Conservation (phyloP, 2,888 invertebrate genomes). For the Athalia rosae region DNA sequence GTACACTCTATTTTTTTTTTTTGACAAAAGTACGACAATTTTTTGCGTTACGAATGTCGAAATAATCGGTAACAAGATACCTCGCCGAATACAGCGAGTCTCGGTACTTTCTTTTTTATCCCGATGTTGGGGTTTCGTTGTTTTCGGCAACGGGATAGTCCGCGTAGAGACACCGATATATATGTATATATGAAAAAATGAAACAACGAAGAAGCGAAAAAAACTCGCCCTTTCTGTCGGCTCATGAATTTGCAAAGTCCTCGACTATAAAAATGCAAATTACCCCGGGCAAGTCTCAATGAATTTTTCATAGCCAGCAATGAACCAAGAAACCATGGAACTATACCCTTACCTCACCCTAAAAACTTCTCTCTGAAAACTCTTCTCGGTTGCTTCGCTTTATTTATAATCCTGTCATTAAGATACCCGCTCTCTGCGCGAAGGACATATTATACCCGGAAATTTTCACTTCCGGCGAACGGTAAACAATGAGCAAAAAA, state of each 20-base stretch:
- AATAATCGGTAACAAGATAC: too few relatives aligned
- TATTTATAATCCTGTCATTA: constrained; percentile 32
- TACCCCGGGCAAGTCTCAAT: constrained; percentile 39
- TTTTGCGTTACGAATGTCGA: too few relatives aligned
- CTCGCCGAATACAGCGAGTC: too few relatives aligned
- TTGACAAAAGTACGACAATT: too few relatives aligned
- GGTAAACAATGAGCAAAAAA: too few relatives aligned
- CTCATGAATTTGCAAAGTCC: constrained; percentile 45
- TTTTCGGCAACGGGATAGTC: too few relatives aligned
- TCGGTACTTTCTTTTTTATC: too few relatives aligned
- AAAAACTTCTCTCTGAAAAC: not conserved
- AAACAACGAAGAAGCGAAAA: not conserved
- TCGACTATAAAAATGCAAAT: constrained; percentile 45
- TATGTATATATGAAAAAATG: not conserved
- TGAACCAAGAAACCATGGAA: constrained; percentile 33
- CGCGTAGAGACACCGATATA: not conserved
- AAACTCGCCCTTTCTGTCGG: constrained; percentile 6
- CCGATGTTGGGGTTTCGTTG: too few relatives aligned
- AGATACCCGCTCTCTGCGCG: not conserved
- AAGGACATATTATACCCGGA: too few relatives aligned
- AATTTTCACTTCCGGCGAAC: too few relatives aligned
- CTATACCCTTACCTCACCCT: not conserved
- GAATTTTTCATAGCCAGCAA: constrained; percentile 42
- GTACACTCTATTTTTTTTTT: too few relatives aligned
- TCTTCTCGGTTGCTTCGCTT: not conserved